Evolutionary conservation across 2,797 vertebrate species (phyloP).

Genomic region (Epinephelus coioides): DNA sequence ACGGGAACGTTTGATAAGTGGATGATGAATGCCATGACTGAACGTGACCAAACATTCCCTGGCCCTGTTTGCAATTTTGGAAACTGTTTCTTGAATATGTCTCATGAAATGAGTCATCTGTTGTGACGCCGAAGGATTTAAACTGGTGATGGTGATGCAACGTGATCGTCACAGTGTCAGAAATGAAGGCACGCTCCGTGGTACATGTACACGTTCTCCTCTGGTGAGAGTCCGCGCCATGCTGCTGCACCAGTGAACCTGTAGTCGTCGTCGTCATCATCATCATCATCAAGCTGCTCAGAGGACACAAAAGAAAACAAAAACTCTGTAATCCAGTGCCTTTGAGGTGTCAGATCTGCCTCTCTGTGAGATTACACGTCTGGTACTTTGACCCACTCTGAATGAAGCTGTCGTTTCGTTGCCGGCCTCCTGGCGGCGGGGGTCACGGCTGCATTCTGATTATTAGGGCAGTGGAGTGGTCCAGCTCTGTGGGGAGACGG

Average conservation of each 20-base stretch:
- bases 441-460: slow-evolving; percentile 50
- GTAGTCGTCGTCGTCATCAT: neutral
- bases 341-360: neutral
- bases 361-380: slow-evolving; percentile 27
- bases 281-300: neutral
- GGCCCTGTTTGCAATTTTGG: neutral
- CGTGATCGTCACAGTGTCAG: slow-evolving; percentile 46
- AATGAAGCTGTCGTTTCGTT: slow-evolving; percentile 43
- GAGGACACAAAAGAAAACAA: slow-evolving; percentile 15
- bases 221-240: neutral
- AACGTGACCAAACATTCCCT: neutral
- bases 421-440: slow-evolving; percentile 45
- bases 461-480: slow-evolving; percentile 61
- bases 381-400: slow-evolving; percentile 53
- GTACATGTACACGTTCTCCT: neutral
- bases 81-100: slow-evolving; percentile 11
- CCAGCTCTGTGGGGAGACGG: slow-evolving; percentile 40
- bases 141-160: slow-evolving; percentile 59
- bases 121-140: slow-evolving; percentile 23
- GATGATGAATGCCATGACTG: slow-evolving; percentile 11
- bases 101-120: slow-evolving; percentile 13
- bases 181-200: neutral
- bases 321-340: slow-evolving; percentile 2
- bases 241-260: slow-evolving; percentile 17
- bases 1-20: neutral